Conservation (phyloP, 2,113 vertebrate genomes). For the Sylvilagus bachmani region DNA sequence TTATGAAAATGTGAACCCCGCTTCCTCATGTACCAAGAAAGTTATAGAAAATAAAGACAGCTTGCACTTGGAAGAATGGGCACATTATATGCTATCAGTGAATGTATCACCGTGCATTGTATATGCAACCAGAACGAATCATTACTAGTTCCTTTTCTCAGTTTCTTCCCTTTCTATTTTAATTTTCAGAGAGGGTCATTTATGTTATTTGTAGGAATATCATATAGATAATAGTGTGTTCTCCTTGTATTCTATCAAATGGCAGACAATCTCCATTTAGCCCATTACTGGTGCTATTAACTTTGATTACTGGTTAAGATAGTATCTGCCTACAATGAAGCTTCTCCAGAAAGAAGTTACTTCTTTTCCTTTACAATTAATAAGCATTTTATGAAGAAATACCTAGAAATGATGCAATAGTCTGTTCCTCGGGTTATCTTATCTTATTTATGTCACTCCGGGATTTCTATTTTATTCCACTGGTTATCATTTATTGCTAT, state of each 20-base stretch:
- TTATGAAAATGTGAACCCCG: background rate
- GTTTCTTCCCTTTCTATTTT: background rate
- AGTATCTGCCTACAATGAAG: background rate
- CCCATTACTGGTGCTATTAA: background rate
- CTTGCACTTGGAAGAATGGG: background rate
- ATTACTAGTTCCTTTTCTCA: background rate
- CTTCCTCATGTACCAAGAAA: background rate
- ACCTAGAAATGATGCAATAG: background rate
- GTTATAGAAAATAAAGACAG: background rate
- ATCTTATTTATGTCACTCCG: background rate
- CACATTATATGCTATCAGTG: background rate
- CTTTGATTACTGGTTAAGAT: background rate
- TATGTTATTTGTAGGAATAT: background rate
- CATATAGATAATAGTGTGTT: background rate
- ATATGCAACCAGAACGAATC: background rate
- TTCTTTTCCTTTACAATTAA: conserved; percentile 19
- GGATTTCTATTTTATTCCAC: background rate
- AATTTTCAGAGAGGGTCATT: conserved; percentile 13
- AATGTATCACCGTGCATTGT: background rate
- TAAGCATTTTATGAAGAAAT: background rate
- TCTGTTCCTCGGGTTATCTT: background rate
- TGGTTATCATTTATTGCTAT: background rate
- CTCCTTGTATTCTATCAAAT: background rate
- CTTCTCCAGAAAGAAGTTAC: background rate
- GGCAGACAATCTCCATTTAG: background rate